phyloP scores from a whole-genome alignment of 1,140 invertebrate genomes.

The Penaeus indicus region DNA sequence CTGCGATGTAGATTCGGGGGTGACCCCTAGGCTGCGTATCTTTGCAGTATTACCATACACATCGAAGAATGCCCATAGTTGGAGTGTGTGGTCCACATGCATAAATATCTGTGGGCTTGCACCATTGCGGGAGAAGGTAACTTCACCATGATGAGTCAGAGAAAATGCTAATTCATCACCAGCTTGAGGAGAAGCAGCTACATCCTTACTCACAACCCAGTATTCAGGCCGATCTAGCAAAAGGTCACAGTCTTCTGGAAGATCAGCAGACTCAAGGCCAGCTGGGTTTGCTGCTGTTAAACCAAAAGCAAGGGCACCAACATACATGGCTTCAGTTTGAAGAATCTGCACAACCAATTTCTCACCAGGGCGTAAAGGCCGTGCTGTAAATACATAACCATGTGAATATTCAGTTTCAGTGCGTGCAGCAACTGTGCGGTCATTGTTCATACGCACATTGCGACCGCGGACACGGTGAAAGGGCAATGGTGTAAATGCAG shows the following conservation, averaged over 20 bases:
- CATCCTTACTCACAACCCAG: conserved; percentile 96
- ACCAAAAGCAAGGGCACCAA: conserved; percentile 90
- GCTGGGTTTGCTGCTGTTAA: conserved; percentile 93
- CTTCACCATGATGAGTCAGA: conserved; percentile 77
- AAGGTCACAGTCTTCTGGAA: conserved; percentile 94
- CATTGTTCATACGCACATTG: conserved; percentile 85
- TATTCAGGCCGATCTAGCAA: conserved; percentile 95
- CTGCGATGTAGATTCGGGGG: conserved; percentile 56
- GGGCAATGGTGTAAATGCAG: conserved; percentile 56
- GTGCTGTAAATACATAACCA: conserved; percentile 92
- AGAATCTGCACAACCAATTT: conserved; percentile 86
- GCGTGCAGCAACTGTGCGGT: conserved; percentile 84
- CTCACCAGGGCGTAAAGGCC: conserved; percentile 87
- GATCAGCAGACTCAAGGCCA: conserved; percentile 78
- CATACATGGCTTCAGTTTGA: conserved; percentile 86
- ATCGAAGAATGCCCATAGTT: conserved; percentile 95
- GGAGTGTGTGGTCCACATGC: conserved; percentile 91
- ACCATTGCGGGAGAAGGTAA: conserved; percentile 91
- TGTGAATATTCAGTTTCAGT: conserved; percentile 90
- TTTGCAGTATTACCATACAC: conserved; percentile 94
- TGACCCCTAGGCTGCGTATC: conserved; percentile 79
- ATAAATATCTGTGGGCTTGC: conserved; percentile 85
- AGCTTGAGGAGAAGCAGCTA: conserved; percentile 83
- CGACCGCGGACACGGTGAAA: conserved; percentile 79
- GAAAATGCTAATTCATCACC: conserved; percentile 83